A percentile compares a stretch with the other conserved stretches of the same genome.
Conservation (phyloP, 92 coral and sea anemone genomes). For the Isaurus tuberculatus region DNA sequence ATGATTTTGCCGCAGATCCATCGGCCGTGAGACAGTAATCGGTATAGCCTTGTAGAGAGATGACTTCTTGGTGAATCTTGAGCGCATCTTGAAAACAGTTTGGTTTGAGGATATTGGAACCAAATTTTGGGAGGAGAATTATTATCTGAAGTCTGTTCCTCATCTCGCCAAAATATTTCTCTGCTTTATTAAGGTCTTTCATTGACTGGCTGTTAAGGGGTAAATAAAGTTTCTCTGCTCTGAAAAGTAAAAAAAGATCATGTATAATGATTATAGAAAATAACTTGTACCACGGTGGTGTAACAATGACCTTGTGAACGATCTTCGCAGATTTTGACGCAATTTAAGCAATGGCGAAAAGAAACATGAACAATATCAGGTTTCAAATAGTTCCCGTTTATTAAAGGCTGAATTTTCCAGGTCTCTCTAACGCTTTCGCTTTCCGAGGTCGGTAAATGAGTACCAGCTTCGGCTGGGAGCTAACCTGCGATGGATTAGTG, state of each 20-base stretch:
- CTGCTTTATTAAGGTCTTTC: constrained; percentile 55
- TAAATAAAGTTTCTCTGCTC: constrained; percentile 60
- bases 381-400: no score
- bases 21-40: constrained; percentile 55
- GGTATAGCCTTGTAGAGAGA: constrained; percentile 32
- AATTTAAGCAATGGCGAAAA: no score
- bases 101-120: constrained; percentile 55
- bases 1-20: neutral
- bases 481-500: no score
- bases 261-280: neutral
- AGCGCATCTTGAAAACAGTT: constrained; percentile 65
- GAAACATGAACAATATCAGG: no score
- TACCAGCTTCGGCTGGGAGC: no score
- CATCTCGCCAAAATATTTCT: constrained; percentile 50
- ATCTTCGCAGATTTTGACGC: no score
- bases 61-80: constrained; percentile 46
- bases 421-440: no score
- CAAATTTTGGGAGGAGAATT: constrained; percentile 52
- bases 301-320: no score
- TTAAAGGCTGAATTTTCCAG: no score
- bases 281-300: no score
- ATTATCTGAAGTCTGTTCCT: constrained; percentile 50
- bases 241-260: neutral
- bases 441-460: no score
- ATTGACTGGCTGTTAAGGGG: constrained; percentile 62